Base-by-base conservation (phyloP, 1,140 invertebrate genomes). In the Drosophila tropicalis region DNA sequence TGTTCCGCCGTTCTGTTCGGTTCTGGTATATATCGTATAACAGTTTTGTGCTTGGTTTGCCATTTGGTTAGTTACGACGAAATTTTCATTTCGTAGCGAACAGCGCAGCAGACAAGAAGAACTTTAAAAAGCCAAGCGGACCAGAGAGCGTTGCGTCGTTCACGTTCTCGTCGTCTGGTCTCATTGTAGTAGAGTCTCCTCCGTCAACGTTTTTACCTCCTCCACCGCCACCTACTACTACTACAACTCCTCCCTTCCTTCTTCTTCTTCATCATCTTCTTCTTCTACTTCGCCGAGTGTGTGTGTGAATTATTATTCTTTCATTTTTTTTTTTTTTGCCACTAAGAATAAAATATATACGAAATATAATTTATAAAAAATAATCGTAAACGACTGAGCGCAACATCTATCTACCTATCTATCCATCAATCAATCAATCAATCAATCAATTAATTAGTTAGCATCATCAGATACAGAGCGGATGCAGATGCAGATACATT, bases 81-180 rank as follows among this genome's bases (percentile, higher is more conserved):
- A 51, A 85, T 89, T 89, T 89, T 89, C 84, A 89, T 89, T 89
- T 84, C 78, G 82, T 76, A 90, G 75, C 84, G 84, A 84, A 89
- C 84, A 82, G 85, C 81, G 81, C 78, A 84, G 63, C 85, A 89
- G 85, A 84, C 69, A 86, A 79, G 81, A 86, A 82, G 73, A 63
- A 44, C 40, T 68, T 68, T 62, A 58, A 62, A 19, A 39, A 65
- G 64, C 47, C 64, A 72, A 29, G 62, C 72, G 55, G 54, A 62
- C 25, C 44, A 51, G 44, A 51, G 44, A 51, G 44, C 44, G 44
- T 51, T 51, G 44, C 44, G 17, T 51, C 44, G 44, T 51, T 51
- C 44, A 51, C 44, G 44, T 51, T 17, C 15, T 36, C 68, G 68
- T 51, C 44, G 66, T 61, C 44, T 51, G 44, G 34, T 39, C 72